Evolutionary conservation across 2,113 vertebrate genomes (phyloP), one percentile per base, ranked within the genome.

Genomic region (Sylvia atricapilla): DNA sequence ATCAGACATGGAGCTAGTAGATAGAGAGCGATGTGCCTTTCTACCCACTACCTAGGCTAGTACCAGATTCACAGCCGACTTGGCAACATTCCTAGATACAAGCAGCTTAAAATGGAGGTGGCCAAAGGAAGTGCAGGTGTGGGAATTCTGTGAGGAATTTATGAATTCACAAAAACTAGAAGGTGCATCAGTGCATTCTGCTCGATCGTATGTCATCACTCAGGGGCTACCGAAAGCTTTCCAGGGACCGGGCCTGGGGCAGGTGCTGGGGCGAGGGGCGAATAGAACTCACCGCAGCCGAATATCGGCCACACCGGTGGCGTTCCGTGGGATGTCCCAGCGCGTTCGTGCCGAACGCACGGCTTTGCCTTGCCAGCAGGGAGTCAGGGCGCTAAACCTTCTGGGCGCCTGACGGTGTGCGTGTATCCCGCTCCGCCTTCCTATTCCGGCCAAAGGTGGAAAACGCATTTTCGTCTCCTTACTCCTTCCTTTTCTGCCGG

Each of bases 11-110:
- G 37, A 27, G 20, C 37, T 41, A 12, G 10, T 33, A 22, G 13
- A 14, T 0, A 4, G 30, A 30, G 6, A 25, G 15, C 4, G 12
- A 15, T 13, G 13, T 7, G 7, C 23, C 10, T 37, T 52, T 75
- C 46, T 43, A 18, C 14, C 27, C 14, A 2, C n/a, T 53, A 13
- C 10, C 12, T 2, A 18, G 35, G 31, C 15, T 50, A 16, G 16
- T 13, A 28, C 2, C 1, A 30, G 27, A 43, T 83, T 63, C 30
- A 10, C 72, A 21, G 19, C 28, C 58, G 15, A 85, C 44, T 31
- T 22, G 20, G 13, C 41, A 60, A 33, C 31, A 8, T 33, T 70
- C 24, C 30, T 44, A 13, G 25, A 22, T 14, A 15, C 4, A 11
- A 44, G 19, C 2, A 49, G 50, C 20, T 62, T 37, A 58, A 63